A percentile compares a stretch with the other conserved stretches of the same genome.
These are phyloP conservation scores for Drosophila pseudotakahashii DNA, from an alignment of 2,888 invertebrate species.

Conservation along the genomic window DNA sequence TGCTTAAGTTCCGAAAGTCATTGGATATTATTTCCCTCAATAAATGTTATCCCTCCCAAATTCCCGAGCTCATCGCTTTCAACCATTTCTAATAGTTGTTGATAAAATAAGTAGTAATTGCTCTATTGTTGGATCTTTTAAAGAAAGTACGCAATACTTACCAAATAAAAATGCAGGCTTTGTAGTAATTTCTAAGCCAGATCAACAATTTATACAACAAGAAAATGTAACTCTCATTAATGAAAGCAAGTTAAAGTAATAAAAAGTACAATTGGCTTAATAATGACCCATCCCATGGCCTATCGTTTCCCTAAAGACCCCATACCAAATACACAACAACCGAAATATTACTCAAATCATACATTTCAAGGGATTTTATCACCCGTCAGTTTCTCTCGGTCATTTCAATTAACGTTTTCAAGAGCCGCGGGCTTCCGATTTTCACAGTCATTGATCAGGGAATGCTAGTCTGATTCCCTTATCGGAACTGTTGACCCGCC, in stretches of 20 bases:
- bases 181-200: not conserved
- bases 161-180: not conserved
- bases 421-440: slow-evolving; percentile 34
- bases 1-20: no score
- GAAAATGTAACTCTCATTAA: not conserved
- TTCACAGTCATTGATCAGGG: slow-evolving; percentile 42
- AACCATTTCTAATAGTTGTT: not conserved
- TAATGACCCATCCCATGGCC: slow-evolving; percentile 10
- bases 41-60: not conserved
- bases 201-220: not conserved
- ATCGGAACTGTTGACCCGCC: slow-evolving; percentile 32
- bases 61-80: not conserved
- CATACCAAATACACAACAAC: not conserved
- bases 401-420: slow-evolving; percentile 27
- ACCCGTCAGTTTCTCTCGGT: slow-evolving; percentile 11
- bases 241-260: slow-evolving; percentile 1
- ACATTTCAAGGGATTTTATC: not conserved
- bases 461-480: slow-evolving; percentile 26
- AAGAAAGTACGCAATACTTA: not conserved
- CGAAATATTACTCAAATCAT: not conserved
- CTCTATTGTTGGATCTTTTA: not conserved
- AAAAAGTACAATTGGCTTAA: slow-evolving; percentile 10
- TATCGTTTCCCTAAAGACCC: slow-evolving; percentile 5
- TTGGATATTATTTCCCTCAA: not conserved
- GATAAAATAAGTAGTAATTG: not conserved